Base-by-base conservation (phyloP, 2,113 vertebrate genomes). In the Donacobius atricapilla region DNA sequence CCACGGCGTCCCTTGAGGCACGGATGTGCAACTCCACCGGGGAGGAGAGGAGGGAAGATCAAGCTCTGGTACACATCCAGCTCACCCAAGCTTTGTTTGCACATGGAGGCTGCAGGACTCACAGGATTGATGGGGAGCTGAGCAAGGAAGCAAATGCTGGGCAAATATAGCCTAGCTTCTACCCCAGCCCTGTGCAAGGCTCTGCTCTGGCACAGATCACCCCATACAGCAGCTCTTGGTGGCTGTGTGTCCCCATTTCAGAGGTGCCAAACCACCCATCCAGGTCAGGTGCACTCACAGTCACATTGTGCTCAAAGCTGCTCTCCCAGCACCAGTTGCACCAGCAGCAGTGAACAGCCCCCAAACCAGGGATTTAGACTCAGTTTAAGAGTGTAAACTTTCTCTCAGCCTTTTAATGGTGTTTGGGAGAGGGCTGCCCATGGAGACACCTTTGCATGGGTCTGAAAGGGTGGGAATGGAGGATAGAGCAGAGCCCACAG, bases 111-210 rank as follows among this genome's bases (percentile, higher is more conserved):
- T 33, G 39, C 76, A 22, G 76, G 28, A 37, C 20, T 13, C 22
- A 0, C 0, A 0, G 66, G 14, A 40, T 51, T 0, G 4, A 35
- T 3, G 1, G 0, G 10, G 61, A 57, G 51, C 37, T 1, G 12
- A 72, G 57, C 6, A 48, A 68, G 4, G 88, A 66, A 76, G 57
- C 10, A 7, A 63, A 50, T 2, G 13, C 45, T 16, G 24, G 9
- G 71, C 21, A 24, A 48, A 71, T 33, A 24, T 2, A 7, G 28
- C 53, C 78, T 5, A 2, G 63, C 8, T 37, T 27, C 18, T 22
- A 3, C 33, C 24, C 13, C 2, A 4, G 19, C 7, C 15, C 57
- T 3, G 11, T 3, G 22, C 48, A 24, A 39, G 73, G 76, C 54
- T 60, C 37, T 16, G 76, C 47, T 18, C 25, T 3, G 25, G 75